Base-by-base conservation (phyloP, 2,113 vertebrate species). In the Zosterops lateralis region DNA sequence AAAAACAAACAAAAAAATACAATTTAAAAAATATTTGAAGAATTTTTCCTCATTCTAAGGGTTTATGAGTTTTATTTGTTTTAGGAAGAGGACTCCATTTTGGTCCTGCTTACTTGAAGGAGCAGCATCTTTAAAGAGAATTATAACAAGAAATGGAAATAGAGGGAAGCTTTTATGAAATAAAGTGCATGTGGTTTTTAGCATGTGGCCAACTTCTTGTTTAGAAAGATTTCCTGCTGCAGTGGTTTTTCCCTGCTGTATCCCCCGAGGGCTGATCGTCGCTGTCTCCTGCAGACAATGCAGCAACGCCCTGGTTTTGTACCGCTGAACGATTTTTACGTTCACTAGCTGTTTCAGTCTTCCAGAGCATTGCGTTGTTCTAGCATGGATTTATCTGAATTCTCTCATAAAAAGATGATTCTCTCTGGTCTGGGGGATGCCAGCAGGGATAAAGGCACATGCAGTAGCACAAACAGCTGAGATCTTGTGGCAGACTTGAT, bases 261-360 rank as follows among this genome's bases (percentile, higher is more conserved):
- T 84, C 51, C 53, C 71, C 82, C 22, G 28, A 92, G 92, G 78
- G 84, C 84, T 93, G 87, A 87, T n/a, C 0, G 0, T 58, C 12
- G 19, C 72, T 50, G 1, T 89, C 91, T 95, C 60, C 91, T 71
- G 74, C 93, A 95, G 93, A 87, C 91, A 95, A 94, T 83, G 94
- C 72, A 95, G 87, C 84, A 80, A 91, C 34, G 16, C 89, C 93
- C 91, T 91, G 93, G 65, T 71, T 92, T 89, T 65, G 60, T 88
- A 26, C 54, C 71, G 72, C 44, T 3, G 3, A 88, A 74, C 85
- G 67, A 83, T 88, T 77, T 90, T 84, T 67, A 60, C 47, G 65
- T 94, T 94, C 87, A 88, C 87, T 81, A 86, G 75, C 78, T 86
- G 20, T 64, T 87, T 53, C 67, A 64, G 51, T 85, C 29, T 95